A percentile compares a stretch with the other conserved stretches of the same genome.
These are phyloP conservation scores for Rostratula benghalensis DNA, from an alignment of 2,113 vertebrate genomes.

Conservation along the genomic window DNA sequence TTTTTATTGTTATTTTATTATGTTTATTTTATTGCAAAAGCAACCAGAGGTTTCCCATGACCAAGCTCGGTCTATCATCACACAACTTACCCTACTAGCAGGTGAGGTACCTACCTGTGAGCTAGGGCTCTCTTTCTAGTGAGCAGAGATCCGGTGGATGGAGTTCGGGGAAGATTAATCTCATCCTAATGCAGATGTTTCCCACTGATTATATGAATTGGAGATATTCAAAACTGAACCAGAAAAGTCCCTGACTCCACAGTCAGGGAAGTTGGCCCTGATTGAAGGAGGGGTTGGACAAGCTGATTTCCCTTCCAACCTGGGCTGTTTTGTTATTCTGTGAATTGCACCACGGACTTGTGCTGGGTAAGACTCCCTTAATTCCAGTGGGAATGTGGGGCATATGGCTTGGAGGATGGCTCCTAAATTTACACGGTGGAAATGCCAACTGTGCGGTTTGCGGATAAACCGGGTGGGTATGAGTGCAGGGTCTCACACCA, in stretches of 20 bases:
- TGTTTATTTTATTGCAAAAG: background rate
- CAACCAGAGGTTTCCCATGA: background rate
- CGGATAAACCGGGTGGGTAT: fast-evolving
- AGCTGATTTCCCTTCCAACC: background rate
- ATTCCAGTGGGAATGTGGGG: fast-evolving
- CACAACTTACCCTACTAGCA: background rate
- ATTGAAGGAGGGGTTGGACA: background rate
- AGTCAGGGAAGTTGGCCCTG: background rate
- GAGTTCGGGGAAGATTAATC: background rate
- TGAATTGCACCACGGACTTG: background rate
- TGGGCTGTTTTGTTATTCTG: background rate
- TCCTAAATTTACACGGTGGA: background rate
- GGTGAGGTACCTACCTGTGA: background rate
- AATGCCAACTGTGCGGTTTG: background rate
- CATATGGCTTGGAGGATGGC: too few species aligned
- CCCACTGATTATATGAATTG: background rate
- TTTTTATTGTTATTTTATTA: background rate
- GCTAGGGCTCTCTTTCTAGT: background rate
- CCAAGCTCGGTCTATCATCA: background rate
- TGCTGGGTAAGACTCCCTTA: background rate
- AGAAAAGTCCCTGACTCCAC: background rate
- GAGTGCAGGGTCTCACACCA: background rate
- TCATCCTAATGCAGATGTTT: background rate
- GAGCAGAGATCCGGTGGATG: background rate
- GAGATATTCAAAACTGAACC: background rate